Evolutionary conservation across 2,113 vertebrate species (phyloP).

Genomic region (Epinephelus cyanopodus): DNA sequence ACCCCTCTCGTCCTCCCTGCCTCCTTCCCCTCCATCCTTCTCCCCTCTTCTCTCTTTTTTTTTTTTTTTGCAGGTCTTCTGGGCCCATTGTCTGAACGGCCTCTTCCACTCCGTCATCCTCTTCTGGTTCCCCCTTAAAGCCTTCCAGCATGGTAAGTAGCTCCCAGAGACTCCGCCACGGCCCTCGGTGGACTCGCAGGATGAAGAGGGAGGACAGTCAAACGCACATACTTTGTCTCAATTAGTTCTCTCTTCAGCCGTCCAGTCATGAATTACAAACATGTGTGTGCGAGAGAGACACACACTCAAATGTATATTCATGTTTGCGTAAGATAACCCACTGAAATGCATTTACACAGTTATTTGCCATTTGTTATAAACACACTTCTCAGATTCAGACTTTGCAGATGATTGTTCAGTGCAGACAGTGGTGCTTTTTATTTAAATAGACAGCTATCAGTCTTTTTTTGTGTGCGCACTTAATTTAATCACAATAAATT

Average conservation of each 20-base stretch:
- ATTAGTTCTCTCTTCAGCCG: conserved; percentile 76
- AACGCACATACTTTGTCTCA: conserved; percentile 78
- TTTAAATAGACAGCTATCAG: not conserved
- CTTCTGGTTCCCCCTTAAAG: conserved; percentile 99
- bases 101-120: conserved; percentile 99
- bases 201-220: conserved; percentile 69
- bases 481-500: conserved; percentile 1
- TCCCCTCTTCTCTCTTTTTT: conserved; percentile 51
- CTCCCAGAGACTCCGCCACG: conserved; percentile 65
- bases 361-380: conserved; percentile 22
- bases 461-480: not conserved
- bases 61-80: conserved; percentile 93
- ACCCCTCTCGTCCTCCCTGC: conserved; percentile 56
- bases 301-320: conserved; percentile 33
- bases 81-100: conserved; percentile 99
- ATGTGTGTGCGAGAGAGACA: conserved; percentile 60
- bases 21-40: conserved; percentile 71
- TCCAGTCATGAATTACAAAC: conserved; percentile 75
- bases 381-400: not conserved
- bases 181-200: conserved; percentile 38
- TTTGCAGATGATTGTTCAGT: conserved; percentile 8
- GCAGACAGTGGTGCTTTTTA: not conserved
- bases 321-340: conserved; percentile 13
- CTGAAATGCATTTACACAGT: conserved; percentile 31
- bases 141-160: conserved; percentile 96